Conservation (phyloP, 2,113 vertebrate genomes). For the Pitta sordida region DNA sequence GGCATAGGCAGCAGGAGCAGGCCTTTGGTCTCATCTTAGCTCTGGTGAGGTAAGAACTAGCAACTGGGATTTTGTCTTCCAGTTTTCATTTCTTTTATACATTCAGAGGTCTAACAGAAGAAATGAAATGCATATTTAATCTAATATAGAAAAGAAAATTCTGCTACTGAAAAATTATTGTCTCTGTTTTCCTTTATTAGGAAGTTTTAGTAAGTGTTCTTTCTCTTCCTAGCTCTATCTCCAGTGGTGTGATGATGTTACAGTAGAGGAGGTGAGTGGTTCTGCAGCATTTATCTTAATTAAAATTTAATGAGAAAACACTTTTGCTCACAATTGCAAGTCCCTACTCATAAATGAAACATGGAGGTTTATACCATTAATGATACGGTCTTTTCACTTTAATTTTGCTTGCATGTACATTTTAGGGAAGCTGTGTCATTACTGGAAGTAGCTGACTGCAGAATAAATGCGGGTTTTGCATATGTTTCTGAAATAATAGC, state of each 20-base stretch:
- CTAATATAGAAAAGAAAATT: slow-evolving; percentile 34
- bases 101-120: neutral
- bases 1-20: rapidly evolving
- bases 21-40: neutral
- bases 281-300: slow-evolving; percentile 90
- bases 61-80: neutral
- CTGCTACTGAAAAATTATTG: slow-evolving; percentile 28
- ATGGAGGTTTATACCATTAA: slow-evolving; percentile 83
- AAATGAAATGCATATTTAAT: slow-evolving; percentile 14
- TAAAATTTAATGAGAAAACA: slow-evolving; percentile 94
- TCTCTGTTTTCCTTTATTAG: slow-evolving; percentile 49
- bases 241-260: slow-evolving; percentile 95
- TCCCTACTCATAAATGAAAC: slow-evolving; percentile 93
- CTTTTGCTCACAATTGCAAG: slow-evolving; percentile 82
- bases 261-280: slow-evolving; percentile 89
- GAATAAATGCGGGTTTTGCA: slow-evolving; percentile 28
- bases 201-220: slow-evolving; percentile 67
- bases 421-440: slow-evolving; percentile 74
- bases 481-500: slow-evolving; percentile 56
- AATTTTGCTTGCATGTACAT: slow-evolving; percentile 75
- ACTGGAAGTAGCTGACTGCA: slow-evolving; percentile 68
- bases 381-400: slow-evolving; percentile 77
- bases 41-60: neutral
- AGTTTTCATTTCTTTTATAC: neutral
- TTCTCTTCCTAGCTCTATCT: slow-evolving; percentile 87